phyloP scores from a whole-genome alignment of 2,888 invertebrate genomes.

The Drosophila nigricruria region DNA sequence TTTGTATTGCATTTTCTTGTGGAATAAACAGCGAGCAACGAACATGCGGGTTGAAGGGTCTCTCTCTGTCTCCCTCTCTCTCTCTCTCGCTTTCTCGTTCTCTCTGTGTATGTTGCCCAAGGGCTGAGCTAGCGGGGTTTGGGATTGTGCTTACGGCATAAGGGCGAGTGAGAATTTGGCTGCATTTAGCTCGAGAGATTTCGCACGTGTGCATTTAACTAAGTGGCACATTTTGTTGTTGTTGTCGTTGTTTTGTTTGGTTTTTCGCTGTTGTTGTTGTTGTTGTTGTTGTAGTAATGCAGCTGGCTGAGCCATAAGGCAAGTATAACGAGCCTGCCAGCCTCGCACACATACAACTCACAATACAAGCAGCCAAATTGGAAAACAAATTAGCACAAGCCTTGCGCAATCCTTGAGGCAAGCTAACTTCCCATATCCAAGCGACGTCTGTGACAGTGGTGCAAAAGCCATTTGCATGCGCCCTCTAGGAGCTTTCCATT shows the following conservation, averaged over 20 bases:
- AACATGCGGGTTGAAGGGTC: slow-evolving; percentile 19
- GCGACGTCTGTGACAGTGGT: slow-evolving; percentile 43
- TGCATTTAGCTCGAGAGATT: slow-evolving; percentile 80
- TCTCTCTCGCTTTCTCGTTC: neutral
- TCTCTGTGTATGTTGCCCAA: neutral
- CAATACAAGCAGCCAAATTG: slow-evolving; percentile 57
- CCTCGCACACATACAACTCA: slow-evolving; percentile 18
- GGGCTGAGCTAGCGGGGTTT: neutral
- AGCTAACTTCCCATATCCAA: slow-evolving; percentile 22
- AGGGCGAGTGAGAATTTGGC: slow-evolving; percentile 34
- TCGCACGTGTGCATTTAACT: slow-evolving; percentile 79
- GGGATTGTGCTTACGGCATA: slow-evolving; percentile 11
- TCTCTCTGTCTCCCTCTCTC: neutral
- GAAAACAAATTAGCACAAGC: slow-evolving; percentile 76
- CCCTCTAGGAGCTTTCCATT: neutral
- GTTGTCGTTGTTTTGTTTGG: slow-evolving; percentile 18
- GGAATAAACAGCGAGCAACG: slow-evolving; percentile 23
- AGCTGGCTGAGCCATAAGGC: slow-evolving; percentile 42
- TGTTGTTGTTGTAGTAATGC: slow-evolving; percentile 30
- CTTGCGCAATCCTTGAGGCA: slow-evolving; percentile 53
- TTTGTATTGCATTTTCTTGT: slow-evolving; percentile 75
- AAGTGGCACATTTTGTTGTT: slow-evolving; percentile 59
- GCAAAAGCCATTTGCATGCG: slow-evolving; percentile 43
- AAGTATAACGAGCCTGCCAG: slow-evolving; percentile 48
- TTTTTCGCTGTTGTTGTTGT: slow-evolving; percentile 11